A percentile compares a stretch with the other conserved stretches of the same genome.
These are phyloP conservation scores for Melieria crassipennis DNA, from an alignment of 2,888 invertebrate genomes.

Conservation along the genomic window DNA sequence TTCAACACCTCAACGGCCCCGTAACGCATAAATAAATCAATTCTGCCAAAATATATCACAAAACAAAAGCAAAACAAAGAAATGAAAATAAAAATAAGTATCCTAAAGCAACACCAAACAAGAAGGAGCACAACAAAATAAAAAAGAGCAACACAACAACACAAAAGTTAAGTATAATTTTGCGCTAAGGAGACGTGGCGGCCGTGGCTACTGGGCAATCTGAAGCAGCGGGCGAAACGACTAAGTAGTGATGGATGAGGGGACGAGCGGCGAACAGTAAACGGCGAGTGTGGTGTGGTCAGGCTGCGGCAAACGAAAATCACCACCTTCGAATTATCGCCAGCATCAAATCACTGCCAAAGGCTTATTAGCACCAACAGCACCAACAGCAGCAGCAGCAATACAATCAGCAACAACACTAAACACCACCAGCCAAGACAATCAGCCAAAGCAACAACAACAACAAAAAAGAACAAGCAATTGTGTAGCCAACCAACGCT, in stretches of 20 bases:
- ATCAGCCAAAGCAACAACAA: too few relatives aligned
- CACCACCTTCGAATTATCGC: constrained; percentile 40
- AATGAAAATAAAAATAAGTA: constrained; percentile 3
- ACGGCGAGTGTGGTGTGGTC: constrained; percentile 1
- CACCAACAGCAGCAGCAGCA: constrained; percentile 19
- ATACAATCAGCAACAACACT: constrained; percentile 23
- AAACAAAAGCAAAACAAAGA: constrained; percentile 10
- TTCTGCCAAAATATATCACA: constrained; percentile 9
- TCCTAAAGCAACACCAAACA: constrained; percentile 20
- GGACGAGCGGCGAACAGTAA: neutral
- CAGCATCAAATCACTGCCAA: constrained; percentile 37
- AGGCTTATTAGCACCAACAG: constrained; percentile 32
- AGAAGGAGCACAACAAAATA: constrained; percentile 20
- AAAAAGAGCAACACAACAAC: neutral
- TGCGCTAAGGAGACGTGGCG: constrained; percentile 36
- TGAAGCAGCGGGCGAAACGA: too few relatives aligned
- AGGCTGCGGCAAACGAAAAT: constrained; percentile 30
- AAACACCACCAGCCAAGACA: too few relatives aligned
- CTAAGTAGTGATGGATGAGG: neutral
- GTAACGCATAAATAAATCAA: constrained; percentile 26
- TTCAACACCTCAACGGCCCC: constrained; percentile 26
- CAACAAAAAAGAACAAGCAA: too few relatives aligned
- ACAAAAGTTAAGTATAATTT: constrained; percentile 40
- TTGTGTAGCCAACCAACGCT: too few relatives aligned
- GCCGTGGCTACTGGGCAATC: neutral